Base-by-base conservation (phyloP, 1,140 invertebrate species). In the Drosophila sturtevanti region DNA sequence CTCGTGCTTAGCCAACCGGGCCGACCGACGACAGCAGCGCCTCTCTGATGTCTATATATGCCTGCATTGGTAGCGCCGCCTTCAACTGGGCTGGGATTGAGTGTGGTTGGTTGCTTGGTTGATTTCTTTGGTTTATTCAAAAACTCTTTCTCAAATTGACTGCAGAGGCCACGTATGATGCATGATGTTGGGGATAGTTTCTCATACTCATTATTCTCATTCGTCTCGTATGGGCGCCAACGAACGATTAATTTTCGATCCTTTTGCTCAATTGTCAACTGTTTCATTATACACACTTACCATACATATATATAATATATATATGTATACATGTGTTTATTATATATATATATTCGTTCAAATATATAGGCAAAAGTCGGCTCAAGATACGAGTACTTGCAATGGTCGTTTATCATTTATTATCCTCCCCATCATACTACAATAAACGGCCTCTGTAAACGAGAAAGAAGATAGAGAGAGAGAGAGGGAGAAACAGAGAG, bases 341-440 rank as follows among this genome's bases (percentile, higher is more conserved):
- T 31, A 34, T 52, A 18, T 59, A 63, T 60, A 55, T 22, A 63
- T 56, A 60, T 59, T 72, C 58, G 60, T 41, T 24, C 24, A 52
- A 38, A 41, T 58, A 61, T 64, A 37, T 63, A 54, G 72, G 68
- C 79, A 82, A 87, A 78, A 81, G 74, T 81, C 75, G 82, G 22
- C 75, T 86, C 81, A 87, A 75, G 81, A 77, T 72, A 86, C 81
- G 81, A 85, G 82, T 77, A 69, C 80, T 68, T 70, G 79, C 69
- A 76, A 73, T 77, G 79, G 77, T 78, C 56, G 81, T 72, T 73
- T 71, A 63, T 81, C 81, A 64, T 66, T 84, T 69, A 85, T 81
- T 89, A 89, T 91, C 91, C 89, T 91, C 90, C 90, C 90, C 90
- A 91, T 90, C 90, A 91, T 91, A 90, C 90, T 85, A 91, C 90